Base-by-base conservation (phyloP, 2,113 vertebrate genomes). In the Mormoops blainvillei region DNA sequence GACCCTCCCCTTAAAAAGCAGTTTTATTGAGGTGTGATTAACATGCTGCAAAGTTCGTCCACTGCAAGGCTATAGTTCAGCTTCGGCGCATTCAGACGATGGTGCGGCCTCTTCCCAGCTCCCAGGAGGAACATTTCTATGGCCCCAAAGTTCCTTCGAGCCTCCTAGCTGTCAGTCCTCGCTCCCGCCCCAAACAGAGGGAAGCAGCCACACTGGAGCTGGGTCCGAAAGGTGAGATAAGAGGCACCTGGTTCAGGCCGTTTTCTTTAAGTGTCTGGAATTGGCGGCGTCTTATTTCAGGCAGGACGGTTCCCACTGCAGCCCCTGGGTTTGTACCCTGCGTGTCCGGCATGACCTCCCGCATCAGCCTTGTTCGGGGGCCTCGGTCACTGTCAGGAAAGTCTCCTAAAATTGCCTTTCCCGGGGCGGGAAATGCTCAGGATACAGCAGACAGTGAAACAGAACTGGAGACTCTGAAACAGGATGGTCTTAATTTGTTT, bases 71-170 rank as follows among this genome's bases (percentile, higher is more conserved):
- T 13, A 24, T 2, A 22, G n/a, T 50, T 61, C 43, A 33, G 36
- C 8, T 7, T 33, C 7, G 16, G 24, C 14, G 10, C 16, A 9
- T 18, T 16, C 5, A 12, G 41, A 58, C 19, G 0, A 33, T 0
- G 1, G 83, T 22, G 48, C 67, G 16, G 38, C 68, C 38, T 7
- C 31, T 13, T n/a, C 19, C 41, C 18, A 31, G 16, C 3, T 3
- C 28, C 41, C 20, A 11, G 8, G 11, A 41, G 38, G 50, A 22
- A 20, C 18, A 14, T 10, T 11, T 12, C 61, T 12, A 1, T 2
- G 31, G 4, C 54, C 63, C 26, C 15, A 3, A n/a, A 13, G 3
- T 8, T n/a, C 68, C 50, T 31, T 7, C 2, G 0, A n/a, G 63
- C 28, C 41, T 63, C 19, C 36, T 0, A 19, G 50, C 24, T 11